These are phyloP conservation scores for Ophthalmolycus amberensis DNA, from an alignment of 2,113 vertebrate species.

Conservation along the genomic window DNA sequence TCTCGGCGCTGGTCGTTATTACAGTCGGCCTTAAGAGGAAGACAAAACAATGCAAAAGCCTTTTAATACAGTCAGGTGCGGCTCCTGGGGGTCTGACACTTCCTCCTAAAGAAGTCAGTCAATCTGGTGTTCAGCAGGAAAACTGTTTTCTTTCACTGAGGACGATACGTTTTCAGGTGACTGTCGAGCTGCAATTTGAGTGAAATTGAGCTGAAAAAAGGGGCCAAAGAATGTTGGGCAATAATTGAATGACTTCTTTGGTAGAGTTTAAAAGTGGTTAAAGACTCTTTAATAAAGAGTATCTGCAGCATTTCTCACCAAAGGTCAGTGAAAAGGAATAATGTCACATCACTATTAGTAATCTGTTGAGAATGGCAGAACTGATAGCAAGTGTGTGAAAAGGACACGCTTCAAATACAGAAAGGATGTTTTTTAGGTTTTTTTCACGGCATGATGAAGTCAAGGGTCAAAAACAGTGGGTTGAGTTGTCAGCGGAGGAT, in stretches of 20 bases:
- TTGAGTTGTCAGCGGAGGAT: constrained; percentile 3
- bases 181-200: neutral
- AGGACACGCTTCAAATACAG: constrained; percentile 46
- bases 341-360: neutral
- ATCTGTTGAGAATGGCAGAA: neutral
- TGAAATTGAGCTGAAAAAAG: neutral
- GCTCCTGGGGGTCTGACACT: constrained; percentile 35
- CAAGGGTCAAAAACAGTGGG: constrained; percentile 7
- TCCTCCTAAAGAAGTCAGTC: constrained; percentile 22
- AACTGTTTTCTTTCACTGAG: neutral
- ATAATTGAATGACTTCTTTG: neutral
- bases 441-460: constrained; percentile 33
- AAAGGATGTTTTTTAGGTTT: constrained; percentile 17
- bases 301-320: neutral
- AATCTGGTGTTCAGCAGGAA: neutral
- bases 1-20: constrained; percentile 58
- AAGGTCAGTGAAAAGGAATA: neutral
- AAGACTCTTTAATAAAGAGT: no score
- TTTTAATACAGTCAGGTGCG: constrained; percentile 61
- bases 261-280: neutral
- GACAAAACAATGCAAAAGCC: constrained; percentile 69
- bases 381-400: constrained; percentile 34
- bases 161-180: neutral
- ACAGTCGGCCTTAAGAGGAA: constrained; percentile 63
- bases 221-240: neutral